Conservation (phyloP, 2,888 invertebrate species). For the Chaetogeoica ovagalla region DNA sequence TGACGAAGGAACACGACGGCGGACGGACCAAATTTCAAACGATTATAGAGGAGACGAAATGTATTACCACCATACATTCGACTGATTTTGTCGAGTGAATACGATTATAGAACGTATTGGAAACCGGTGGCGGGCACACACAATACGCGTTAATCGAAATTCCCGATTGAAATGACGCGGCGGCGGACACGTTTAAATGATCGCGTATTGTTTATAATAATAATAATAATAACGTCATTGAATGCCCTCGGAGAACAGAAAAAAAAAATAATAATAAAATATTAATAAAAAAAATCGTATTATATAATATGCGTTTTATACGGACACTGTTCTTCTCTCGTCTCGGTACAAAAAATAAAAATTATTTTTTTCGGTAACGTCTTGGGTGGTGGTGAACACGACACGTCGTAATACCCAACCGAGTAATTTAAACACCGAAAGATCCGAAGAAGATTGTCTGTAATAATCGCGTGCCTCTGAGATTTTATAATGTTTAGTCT, state of each 20-base stretch:
- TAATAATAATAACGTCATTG: neutral
- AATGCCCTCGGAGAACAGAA: slow-evolving; percentile 18
- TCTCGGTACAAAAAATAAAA: neutral
- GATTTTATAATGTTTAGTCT: neutral
- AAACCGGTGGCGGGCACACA: neutral
- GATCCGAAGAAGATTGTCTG: neutral
- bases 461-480: neutral
- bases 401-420: slow-evolving; percentile 19
- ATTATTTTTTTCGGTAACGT: slow-evolving; percentile 16
- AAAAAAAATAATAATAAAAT: too few species aligned
- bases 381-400: slow-evolving; percentile 47
- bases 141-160: neutral
- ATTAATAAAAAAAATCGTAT: neutral
- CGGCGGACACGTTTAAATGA: slow-evolving; percentile 3
- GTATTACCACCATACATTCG: too few species aligned
- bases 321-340: slow-evolving; percentile 9
- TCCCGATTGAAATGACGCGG: neutral
- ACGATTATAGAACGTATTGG: neutral
- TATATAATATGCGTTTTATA: neutral
- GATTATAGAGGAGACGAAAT: too few species aligned
- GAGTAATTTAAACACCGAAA: slow-evolving; percentile 19
- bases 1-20: too few species aligned
- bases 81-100: too few species aligned
- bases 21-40: too few species aligned
- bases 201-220: neutral